A percentile compares a stretch with the other conserved stretches of the same genome.
Evolutionary conservation across 30 jellyfish, hydroid and myxozoan genomes (phyloP).

Genomic region (Hydractinia echinata): DNA sequence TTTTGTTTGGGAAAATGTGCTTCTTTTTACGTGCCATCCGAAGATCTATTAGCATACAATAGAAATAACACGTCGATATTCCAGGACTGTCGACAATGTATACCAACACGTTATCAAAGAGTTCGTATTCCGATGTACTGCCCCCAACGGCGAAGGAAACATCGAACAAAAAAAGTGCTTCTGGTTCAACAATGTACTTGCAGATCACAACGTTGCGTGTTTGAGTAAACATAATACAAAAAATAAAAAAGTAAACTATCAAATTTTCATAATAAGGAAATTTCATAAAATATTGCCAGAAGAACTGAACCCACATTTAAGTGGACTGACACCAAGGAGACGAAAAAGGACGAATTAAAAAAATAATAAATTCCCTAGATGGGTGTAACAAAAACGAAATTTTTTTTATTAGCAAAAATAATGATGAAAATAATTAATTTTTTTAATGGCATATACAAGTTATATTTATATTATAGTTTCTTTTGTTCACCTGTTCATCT

Average conservation of each 20-base stretch:
- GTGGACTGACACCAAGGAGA: too few relatives aligned
- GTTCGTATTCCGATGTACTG: constrained; percentile 13
- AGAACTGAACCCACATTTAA: too few relatives aligned
- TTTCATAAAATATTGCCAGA: too few relatives aligned
- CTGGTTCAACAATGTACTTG: background rate
- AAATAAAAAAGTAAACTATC: background rate
- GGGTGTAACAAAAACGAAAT: too few relatives aligned
- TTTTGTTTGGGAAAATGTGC: constrained; percentile 6
- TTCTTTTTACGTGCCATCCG: constrained; percentile 12
- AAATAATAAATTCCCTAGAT: too few relatives aligned
- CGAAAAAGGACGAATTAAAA: too few relatives aligned
- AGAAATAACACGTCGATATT: background rate
- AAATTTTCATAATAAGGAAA: too few relatives aligned
- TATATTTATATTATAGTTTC: too few relatives aligned
- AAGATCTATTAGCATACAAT: background rate
- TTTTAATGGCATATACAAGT: too few relatives aligned
- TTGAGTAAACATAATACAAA: background rate
- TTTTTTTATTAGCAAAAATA: too few relatives aligned
- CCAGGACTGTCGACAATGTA: constrained; percentile 17
- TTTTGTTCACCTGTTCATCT: too few relatives aligned
- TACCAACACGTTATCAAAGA: background rate
- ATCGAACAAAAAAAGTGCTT: constrained; percentile 9
- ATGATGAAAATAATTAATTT: too few relatives aligned
- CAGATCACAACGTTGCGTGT: constrained; percentile 6
- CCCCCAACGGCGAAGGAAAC: background rate